A percentile compares a stretch with the other conserved stretches of the same genome.
Conservation (phyloP, 2,113 vertebrate species). For the Pycnonotus jocosus region DNA sequence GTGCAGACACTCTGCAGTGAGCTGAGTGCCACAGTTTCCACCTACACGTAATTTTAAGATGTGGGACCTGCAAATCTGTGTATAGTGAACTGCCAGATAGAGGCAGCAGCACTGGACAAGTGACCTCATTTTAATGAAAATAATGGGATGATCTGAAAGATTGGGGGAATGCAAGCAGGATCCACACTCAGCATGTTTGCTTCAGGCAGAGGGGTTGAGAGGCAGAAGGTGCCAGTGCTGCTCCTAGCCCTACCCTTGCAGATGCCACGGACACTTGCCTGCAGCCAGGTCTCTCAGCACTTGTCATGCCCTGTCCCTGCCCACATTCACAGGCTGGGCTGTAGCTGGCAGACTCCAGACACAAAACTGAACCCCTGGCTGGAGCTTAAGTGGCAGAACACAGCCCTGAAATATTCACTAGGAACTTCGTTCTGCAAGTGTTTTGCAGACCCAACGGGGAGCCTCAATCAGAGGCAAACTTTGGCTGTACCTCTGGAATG, state of each 20-base stretch:
- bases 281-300: background rate
- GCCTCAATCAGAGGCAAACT: background rate
- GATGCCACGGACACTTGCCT: accelerated
- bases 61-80: background rate
- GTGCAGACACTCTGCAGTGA: background rate
- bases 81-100: background rate
- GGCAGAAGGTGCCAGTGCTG: background rate
- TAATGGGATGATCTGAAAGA: background rate
- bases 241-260: background rate
- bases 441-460: background rate
- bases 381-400: background rate
- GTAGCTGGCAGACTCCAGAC: background rate
- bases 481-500: background rate
- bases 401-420: background rate
- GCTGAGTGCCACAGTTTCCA: background rate
- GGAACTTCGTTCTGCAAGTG: background rate
- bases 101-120: background rate
- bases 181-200: background rate
- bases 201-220: background rate
- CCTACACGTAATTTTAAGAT: background rate
- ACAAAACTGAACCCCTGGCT: background rate
- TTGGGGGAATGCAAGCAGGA: background rate
- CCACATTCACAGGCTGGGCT: background rate
- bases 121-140: background rate
- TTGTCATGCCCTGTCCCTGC: accelerated